Evolutionary conservation across 2,888 invertebrate genomes (phyloP).

Genomic region (Eurytoma adleriae): DNA sequence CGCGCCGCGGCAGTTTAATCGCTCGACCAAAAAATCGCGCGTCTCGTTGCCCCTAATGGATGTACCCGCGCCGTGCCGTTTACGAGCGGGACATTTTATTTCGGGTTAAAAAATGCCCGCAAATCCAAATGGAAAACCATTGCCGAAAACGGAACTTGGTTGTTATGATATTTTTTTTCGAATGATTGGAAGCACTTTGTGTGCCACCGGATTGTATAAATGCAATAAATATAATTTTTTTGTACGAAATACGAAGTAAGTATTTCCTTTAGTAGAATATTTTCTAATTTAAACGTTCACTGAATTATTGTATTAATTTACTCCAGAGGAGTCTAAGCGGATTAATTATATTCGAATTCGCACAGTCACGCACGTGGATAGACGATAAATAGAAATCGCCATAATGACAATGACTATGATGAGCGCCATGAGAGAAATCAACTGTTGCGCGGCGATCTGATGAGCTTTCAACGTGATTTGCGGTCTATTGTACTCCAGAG

Average conservation of each 20-base stretch:
- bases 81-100: slow-evolving; percentile 26
- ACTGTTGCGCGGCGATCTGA: slow-evolving; percentile 1
- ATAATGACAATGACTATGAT: slow-evolving; percentile 23
- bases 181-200: too few species aligned
- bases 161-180: neutral
- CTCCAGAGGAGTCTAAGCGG: too few species aligned
- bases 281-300: too few species aligned
- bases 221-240: too few species aligned
- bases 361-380: neutral
- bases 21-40: slow-evolving; percentile 38
- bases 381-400: slow-evolving; percentile 13
- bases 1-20: slow-evolving; percentile 20
- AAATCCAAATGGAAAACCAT: neutral
- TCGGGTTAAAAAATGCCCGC: neutral
- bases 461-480: slow-evolving; percentile 5
- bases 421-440: slow-evolving; percentile 6
- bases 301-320: too few species aligned
- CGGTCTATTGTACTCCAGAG: neutral
- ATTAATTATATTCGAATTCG: slow-evolving; percentile 1
- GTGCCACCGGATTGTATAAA: too few species aligned
- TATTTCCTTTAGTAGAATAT: too few species aligned
- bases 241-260: too few species aligned
- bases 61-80: neutral
- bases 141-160: neutral
- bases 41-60: slow-evolving; percentile 12